These are phyloP conservation scores for Myzus persicae DNA, from an alignment of 1,140 invertebrate species.

Conservation along the genomic window DNA sequence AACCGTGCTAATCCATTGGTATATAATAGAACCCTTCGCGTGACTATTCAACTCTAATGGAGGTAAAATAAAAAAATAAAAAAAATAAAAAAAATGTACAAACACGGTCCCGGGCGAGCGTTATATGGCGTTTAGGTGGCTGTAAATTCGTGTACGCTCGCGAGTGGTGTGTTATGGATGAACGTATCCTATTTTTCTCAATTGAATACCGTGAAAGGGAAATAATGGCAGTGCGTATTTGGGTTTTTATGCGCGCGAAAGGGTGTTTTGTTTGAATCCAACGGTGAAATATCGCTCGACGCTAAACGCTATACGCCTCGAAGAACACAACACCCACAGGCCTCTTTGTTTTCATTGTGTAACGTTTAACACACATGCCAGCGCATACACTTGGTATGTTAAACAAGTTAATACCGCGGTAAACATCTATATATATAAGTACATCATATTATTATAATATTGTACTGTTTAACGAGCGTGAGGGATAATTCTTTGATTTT, in stretches of 20 bases:
- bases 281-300: not conserved
- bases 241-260: not conserved
- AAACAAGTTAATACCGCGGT: not conserved
- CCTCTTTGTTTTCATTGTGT: conserved; percentile 23
- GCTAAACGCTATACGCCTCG: not conserved
- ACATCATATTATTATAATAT: no score
- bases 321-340: not conserved
- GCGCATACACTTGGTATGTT: not conserved
- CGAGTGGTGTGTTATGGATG: not conserved
- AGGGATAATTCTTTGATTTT: not conserved
- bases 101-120: not conserved
- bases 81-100: not conserved
- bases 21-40: not conserved
- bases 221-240: not conserved
- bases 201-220: not conserved
- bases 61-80: not conserved
- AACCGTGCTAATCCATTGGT: not conserved
- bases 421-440: not conserved
- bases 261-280: conserved; percentile 25
- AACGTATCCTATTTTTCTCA: not conserved
- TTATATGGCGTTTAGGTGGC: not conserved
- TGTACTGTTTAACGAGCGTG: not conserved
- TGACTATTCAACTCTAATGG: not conserved
- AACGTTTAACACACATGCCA: not conserved
- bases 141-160: not conserved